A percentile compares a stretch with the other conserved stretches of the same genome.
phyloP scores from a whole-genome alignment of 2,113 vertebrate species.

The Mus pahari region DNA sequence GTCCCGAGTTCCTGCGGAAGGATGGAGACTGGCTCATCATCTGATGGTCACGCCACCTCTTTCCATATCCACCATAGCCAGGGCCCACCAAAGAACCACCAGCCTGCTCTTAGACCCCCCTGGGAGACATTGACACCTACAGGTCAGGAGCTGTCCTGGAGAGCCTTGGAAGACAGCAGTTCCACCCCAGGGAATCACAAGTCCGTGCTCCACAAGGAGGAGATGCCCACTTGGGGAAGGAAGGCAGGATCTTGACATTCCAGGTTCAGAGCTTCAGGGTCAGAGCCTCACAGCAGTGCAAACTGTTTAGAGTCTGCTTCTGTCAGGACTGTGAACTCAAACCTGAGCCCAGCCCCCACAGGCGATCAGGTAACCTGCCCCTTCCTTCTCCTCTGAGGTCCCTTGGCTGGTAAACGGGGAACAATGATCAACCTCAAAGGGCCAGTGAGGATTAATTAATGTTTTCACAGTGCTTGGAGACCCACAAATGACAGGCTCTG shows the following conservation, averaged over 20 bases:
- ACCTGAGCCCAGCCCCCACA: neutral
- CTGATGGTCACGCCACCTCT: neutral
- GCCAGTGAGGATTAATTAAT: slow-evolving; percentile 69
- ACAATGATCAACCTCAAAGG: slow-evolving; percentile 72
- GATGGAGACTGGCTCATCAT: no score
- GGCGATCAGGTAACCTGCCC: neutral
- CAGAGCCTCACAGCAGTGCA: neutral
- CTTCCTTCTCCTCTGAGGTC: slow-evolving; percentile 40
- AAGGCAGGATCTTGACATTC: slow-evolving; percentile 17
- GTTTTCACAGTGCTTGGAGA: slow-evolving; percentile 40
- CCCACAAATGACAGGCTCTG: slow-evolving; percentile 67
- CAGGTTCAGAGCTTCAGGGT: neutral
- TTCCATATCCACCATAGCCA: neutral
- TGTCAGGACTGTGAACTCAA: neutral
- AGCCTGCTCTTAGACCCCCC: neutral
- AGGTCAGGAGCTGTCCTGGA: neutral
- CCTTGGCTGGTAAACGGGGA: neutral
- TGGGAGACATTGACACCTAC: slow-evolving; percentile 34
- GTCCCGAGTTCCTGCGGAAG: neutral
- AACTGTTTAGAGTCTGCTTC: neutral
- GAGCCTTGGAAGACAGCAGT: neutral
- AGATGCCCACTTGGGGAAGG: neutral
- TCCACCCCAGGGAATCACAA: slow-evolving; percentile 1
- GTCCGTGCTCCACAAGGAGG: neutral
- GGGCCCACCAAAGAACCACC: neutral